Evolutionary conservation across 2,113 vertebrate genomes (phyloP), one percentile per base, ranked within the genome.

Genomic region (Nibea coibor): DNA sequence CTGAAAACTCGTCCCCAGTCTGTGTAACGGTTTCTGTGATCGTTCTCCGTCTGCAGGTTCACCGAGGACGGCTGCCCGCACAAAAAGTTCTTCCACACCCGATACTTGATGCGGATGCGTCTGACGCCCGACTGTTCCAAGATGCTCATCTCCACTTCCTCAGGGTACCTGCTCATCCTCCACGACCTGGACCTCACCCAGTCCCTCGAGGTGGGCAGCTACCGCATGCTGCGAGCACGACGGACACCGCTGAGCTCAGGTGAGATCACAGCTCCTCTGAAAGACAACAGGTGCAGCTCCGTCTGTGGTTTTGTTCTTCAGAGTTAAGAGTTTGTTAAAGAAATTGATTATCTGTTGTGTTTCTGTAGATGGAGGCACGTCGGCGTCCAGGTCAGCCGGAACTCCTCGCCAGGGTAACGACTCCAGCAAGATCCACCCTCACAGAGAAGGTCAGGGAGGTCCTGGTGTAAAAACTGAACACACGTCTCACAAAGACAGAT

Each of bases 41-140:
- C 14, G 51, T 0, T 16, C 47, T 20, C 24, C 0, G 28, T 0
- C 1, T 53, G 83, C 93, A 99, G 98, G 93, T 99, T 97, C 85
- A 99, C 98, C 28, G 98, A 99, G 89, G 97, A 99, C 26, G 98
- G 98, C 24, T 99, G 98, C 93, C 98, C 98, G 4, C 98, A 99
- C 92, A 99, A 98, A 88, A 99, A 99, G 94, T 99, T 99, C 90
- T 99, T 99, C 94, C 98, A 99, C 92, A 99, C 98, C 0, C 97
- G 97, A 70, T 99, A 99, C 82, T 95, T 99, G 53, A 99, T 99
- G 98, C 88, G 98, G 56, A 99, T 99, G 98, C 97, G 98, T 43
- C 94, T 99, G 92, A 99, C 98, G 0, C 98, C 98, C 64, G 98
- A 99, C 94, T 99, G 98, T 92, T 99, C 97, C 78, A 99, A 99